These are phyloP conservation scores for Solenopsis invicta DNA, from an alignment of 1,140 invertebrate species.

Conservation along the genomic window DNA sequence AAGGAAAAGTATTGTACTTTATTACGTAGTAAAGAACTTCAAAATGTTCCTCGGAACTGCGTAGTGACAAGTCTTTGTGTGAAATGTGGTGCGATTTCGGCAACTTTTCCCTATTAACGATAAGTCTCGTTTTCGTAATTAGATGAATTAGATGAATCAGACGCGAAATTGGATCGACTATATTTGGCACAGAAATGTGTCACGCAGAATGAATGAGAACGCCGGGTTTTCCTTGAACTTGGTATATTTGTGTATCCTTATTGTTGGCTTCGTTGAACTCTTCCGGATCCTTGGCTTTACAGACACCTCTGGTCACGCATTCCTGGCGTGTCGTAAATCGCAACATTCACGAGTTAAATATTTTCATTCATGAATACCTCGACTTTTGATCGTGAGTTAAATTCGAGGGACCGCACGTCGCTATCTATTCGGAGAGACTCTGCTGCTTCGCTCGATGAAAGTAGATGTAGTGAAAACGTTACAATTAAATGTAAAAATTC, in stretches of 20 bases:
- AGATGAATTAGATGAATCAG: neutral
- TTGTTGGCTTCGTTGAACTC: neutral
- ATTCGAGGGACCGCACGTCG: neutral
- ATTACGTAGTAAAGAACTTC: too few species aligned
- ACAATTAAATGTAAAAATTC: neutral
- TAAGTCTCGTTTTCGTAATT: neutral
- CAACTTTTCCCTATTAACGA: neutral
- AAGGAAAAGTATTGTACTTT: too few species aligned
- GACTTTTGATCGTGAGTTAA: neutral
- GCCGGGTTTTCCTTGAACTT: neutral
- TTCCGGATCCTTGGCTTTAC: neutral
- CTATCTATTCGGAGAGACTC: neutral
- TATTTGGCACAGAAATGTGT: neutral
- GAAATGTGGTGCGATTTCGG: too few species aligned
- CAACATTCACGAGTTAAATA: neutral
- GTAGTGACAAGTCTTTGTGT: too few species aligned
- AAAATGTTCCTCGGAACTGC: too few species aligned
- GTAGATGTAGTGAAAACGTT: neutral
- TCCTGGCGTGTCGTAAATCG: constrained; percentile 1
- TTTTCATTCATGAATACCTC: constrained; percentile 16
- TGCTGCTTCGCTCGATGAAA: neutral
- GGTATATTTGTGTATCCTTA: neutral
- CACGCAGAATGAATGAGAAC: neutral
- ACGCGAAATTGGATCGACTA: neutral
- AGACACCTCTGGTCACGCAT: neutral